Conservation (phyloP, 1,140 invertebrate genomes). For the Bombus consobrinus region DNA sequence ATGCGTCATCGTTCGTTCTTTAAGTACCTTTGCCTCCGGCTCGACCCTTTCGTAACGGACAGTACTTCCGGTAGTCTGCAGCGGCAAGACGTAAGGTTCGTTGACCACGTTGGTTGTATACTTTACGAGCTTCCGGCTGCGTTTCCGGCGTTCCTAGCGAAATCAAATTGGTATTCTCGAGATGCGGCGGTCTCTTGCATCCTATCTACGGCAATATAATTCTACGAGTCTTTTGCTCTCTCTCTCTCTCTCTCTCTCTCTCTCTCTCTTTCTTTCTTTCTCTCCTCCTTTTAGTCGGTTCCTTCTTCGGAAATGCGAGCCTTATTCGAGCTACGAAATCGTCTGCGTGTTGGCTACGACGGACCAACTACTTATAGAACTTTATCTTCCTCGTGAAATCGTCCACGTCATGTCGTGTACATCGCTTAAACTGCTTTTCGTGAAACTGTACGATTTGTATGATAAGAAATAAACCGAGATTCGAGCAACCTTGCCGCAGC, state of each 20-base stretch:
- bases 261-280: constrained; percentile 13
- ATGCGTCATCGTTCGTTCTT: neutral
- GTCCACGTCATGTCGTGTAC: constrained; percentile 47
- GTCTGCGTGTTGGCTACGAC: constrained; percentile 7
- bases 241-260: constrained; percentile 35
- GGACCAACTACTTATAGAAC: constrained; percentile 70
- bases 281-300: neutral
- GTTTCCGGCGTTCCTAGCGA: constrained; percentile 58
- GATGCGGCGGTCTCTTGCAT: constrained; percentile 72
- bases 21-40: constrained; percentile 2
- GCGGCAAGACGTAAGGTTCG: constrained; percentile 44
- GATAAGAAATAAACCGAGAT: neutral
- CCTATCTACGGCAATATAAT: constrained; percentile 79
- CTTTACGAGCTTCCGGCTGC: constrained; percentile 60
- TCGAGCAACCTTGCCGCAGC: no score
- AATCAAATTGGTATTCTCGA: constrained; percentile 78
- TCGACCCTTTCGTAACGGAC: neutral
- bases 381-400: constrained; percentile 78
- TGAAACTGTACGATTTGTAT: neutral
- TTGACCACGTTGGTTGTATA: constrained; percentile 64
- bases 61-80: neutral
- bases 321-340: constrained; percentile 17
- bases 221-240: constrained; percentile 66
- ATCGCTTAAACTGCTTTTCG: neutral
- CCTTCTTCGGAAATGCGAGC: constrained; percentile 15